Conservation (phyloP, 2,888 invertebrate genomes). For the Ptilodon capucinus region DNA sequence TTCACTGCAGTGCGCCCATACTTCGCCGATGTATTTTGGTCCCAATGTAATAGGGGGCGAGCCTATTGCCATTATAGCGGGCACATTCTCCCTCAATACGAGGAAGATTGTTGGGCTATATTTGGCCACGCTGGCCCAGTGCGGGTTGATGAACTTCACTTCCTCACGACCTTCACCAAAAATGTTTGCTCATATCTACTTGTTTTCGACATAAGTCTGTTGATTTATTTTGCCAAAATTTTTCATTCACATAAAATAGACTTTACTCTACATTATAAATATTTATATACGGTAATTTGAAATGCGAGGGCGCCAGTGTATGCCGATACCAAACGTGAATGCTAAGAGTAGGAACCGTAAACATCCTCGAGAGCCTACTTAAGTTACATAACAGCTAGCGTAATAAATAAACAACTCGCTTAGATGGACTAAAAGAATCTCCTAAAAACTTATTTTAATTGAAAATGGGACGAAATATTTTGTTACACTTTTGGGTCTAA, state of each 20-base stretch:
- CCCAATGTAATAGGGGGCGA: too few species aligned
- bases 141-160: too few species aligned
- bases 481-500: not conserved
- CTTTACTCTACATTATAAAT: constrained; percentile 9
- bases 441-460: not conserved
- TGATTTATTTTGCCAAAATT: not conserved
- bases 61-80: too few species aligned
- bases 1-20: too few species aligned
- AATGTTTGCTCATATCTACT: too few species aligned
- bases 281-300: constrained; percentile 17
- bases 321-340: constrained; percentile 13
- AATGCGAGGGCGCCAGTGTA: constrained; percentile 9
- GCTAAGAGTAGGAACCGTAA: constrained; percentile 10
- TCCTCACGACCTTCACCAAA: too few species aligned
- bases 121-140: too few species aligned
- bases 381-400: constrained; percentile 25
- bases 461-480: not conserved
- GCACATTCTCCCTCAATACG: too few species aligned
- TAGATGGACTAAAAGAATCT: constrained; percentile 4
- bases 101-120: too few species aligned
- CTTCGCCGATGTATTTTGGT: too few species aligned
- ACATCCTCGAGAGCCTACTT: constrained; percentile 21
- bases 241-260: not conserved
- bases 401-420: constrained; percentile 26
- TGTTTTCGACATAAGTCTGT: too few species aligned